These are phyloP conservation scores for Daktulosphaira vitifoliae DNA, from an alignment of 1,140 invertebrate species.

Conservation along the genomic window DNA sequence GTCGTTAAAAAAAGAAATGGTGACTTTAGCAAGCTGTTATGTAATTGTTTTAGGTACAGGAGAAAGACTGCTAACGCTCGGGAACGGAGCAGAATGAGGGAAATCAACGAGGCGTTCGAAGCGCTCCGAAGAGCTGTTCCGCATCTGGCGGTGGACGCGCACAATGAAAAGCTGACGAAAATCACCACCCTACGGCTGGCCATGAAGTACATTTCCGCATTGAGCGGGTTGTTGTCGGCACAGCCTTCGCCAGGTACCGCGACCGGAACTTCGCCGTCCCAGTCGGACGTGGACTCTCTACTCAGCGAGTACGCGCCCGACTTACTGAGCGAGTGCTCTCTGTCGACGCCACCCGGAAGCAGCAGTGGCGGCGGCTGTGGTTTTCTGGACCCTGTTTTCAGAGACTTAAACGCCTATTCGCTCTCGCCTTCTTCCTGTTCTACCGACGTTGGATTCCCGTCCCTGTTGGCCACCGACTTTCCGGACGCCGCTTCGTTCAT, in stretches of 20 bases:
- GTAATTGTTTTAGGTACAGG: constrained; percentile 41
- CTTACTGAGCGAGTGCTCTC: background rate
- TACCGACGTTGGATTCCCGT: constrained; percentile 1
- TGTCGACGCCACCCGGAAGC: constrained; percentile 13
- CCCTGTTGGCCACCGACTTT: constrained; percentile 14
- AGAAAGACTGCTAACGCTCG: constrained; percentile 81
- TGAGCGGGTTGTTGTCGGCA: constrained; percentile 43
- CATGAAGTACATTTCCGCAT: constrained; percentile 56
- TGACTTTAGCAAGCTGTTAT: too few species aligned
- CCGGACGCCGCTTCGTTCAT: constrained; percentile 17
- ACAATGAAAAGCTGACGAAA: constrained; percentile 52
- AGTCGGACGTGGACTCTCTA: constrained; percentile 35
- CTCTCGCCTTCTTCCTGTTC: constrained; percentile 21
- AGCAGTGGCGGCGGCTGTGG: constrained; percentile 6
- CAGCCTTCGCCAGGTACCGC: background rate
- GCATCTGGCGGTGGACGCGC: constrained; percentile 28
- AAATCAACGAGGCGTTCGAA: constrained; percentile 83
- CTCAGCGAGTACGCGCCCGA: constrained; percentile 34
- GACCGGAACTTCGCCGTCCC: background rate
- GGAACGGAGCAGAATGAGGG: constrained; percentile 73
- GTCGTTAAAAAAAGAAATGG: too few species aligned
- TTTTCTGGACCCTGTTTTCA: background rate
- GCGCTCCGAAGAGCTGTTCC: constrained; percentile 66
- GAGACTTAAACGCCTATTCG: constrained; percentile 1
- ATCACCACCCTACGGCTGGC: constrained; percentile 54